Base-by-base conservation (phyloP, 2,888 invertebrate species). In the Habroteleia sp. region DNA sequence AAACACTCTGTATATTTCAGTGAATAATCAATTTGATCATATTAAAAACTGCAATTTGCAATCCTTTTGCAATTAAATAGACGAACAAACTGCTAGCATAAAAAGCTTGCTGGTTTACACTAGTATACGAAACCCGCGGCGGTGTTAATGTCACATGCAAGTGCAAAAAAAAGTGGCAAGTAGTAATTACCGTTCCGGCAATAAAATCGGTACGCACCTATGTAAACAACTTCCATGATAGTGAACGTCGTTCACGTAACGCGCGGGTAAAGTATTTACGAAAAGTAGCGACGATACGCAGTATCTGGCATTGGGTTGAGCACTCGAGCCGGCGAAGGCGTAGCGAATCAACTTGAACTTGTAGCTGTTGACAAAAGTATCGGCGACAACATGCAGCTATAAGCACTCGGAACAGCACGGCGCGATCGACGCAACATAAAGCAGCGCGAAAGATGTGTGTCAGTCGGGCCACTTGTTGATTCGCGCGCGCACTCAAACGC, bases 221-320 rank as follows among this genome's bases (percentile, higher is more conserved):
- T 87, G 80, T 87, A 87, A 81, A 87, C 85, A 85, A 87, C 87
- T 84, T 87, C 87, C 87, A 87, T 87, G 82, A 85, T 87, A 85
- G 52, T 46, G 62, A 46, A 77, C 75, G 80, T 76, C 73, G 72
- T 63, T 46, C 60, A 52, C 65, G 65, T 62, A 71, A 62, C 54
- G 54, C 35, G 33, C 31, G 42, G 2, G 25, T 13, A 50, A 3
- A 54, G 35, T 46, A 44, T 39, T 37, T 56, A 48, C 25, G 39
- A 37, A 37, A 46, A 17, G 27, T 37, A 37, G 27, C 27, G 6
- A 27, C 50, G 39, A 4, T 14, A 31, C 35, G 33, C 35, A 35
- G 37, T 35, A 10, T 10, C 6, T 37, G 5, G 14, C 25, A 44
- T 58, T 33, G 23, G 46, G 27, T 10, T 46, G 16, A 20, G 41